Percentiles rank a stretch among this genome's conserved stretches.
phyloP scores from a whole-genome alignment of 2,888 invertebrate genomes.

The Leucoma salicis region DNA sequence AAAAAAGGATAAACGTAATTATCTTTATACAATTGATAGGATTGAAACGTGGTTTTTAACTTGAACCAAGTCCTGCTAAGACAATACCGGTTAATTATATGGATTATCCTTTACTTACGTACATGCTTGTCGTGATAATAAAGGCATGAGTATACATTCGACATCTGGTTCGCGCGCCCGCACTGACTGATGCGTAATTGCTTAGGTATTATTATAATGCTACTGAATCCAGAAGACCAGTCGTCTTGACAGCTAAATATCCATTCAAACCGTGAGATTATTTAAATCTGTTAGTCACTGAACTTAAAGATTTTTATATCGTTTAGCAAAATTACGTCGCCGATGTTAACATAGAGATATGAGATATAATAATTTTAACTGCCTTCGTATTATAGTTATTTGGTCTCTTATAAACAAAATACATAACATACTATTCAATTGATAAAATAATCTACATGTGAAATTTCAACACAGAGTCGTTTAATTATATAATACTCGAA shows the following conservation, averaged over 20 bases:
- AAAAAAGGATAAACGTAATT: no score
- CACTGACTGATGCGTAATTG: constrained; percentile 49
- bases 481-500: constrained; percentile 54
- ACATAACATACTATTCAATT: constrained; percentile 42
- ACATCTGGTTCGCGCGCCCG: constrained; percentile 62
- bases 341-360: no score
- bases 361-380: no score
- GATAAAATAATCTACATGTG: constrained; percentile 45
- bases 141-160: constrained; percentile 48
- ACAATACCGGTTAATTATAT: constrained; percentile 51
- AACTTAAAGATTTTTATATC: no score
- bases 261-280: constrained; percentile 46
- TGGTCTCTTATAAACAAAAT: constrained; percentile 33
- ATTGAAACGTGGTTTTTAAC: constrained; percentile 28
- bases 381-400: no score
- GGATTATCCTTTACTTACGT: constrained; percentile 48
- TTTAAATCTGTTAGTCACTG: constrained; percentile 38
- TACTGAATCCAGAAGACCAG: constrained; percentile 63
- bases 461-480: constrained; percentile 47
- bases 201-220: constrained; percentile 63
- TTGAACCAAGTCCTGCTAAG: constrained; percentile 39
- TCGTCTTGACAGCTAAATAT: constrained; percentile 43
- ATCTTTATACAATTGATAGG: no score
- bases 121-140: constrained; percentile 49
- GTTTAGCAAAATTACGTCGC: no score